Base-by-base conservation (phyloP, 2,113 vertebrate species). In the Silurus asotus region DNA sequence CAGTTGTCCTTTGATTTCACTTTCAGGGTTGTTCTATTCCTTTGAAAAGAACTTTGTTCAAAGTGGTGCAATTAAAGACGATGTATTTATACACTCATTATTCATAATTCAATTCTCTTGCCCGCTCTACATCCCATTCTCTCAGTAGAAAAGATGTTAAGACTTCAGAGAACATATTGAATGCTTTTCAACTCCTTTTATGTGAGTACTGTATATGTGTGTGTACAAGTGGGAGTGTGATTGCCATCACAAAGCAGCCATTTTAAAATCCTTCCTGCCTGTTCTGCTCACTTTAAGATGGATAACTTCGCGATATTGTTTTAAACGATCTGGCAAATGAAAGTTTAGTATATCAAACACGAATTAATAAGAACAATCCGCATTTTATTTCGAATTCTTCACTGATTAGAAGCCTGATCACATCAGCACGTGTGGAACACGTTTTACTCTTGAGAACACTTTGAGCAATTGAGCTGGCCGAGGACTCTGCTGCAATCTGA, bases 151-250 rank as follows among this genome's bases (percentile, higher is more conserved):
- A 72, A 76, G 79, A 79, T 25, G 75, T 69, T 69, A 58, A 56
- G 56, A 79, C 75, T 84, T 84, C 65, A 87, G 55, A 81, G 82
- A 53, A 85, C 82, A 78, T 76, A 69, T 79, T 88, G 45, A 86
- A 82, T 67, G 25, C 64, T 79, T 87, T 84, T 81, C 49, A 82
- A 69, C 61, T 85, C 49, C 5, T 56, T 80, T 62, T 81, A 10
- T 80, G 23, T 13, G 6, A 55, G 23, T n/a, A 64, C 55, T 11
- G 65, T 37, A 17, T 75, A 28, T 84, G 59, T 81, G 81, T 69
- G 20, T 51, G 19, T 81, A 58, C 79, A 51, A 70, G 74, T 76
- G 48, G 48, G 74, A 37, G 20, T 77, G 59, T 62, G 25, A 83
- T 55, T 70, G 64, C 20, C 58, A 13, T 64, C 45, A 61, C 67